Evolutionary conservation across 2,888 invertebrate species (phyloP).

Genomic region (Orgyia antiqua): DNA sequence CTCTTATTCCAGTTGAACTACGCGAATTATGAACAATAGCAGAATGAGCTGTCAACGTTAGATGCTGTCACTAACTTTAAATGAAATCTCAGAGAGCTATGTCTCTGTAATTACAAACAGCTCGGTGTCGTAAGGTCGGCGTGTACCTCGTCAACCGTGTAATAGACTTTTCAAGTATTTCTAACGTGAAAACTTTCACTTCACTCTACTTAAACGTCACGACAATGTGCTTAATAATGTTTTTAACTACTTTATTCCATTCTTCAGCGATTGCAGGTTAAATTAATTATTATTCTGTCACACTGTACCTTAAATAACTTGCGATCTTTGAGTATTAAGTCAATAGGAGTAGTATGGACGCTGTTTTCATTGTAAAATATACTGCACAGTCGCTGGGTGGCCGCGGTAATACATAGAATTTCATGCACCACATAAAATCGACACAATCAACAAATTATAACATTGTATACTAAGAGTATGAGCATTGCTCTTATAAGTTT

Average conservation of each 20-base stretch:
- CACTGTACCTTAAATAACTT: too few species aligned
- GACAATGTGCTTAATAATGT: conserved; percentile 73
- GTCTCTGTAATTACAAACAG: conserved; percentile 72
- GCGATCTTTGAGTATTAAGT: too few species aligned
- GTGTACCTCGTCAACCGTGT: conserved; percentile 63
- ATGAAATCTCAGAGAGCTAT: conserved; percentile 66
- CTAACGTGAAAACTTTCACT: conserved; percentile 72
- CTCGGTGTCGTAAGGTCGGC: conserved; percentile 55
- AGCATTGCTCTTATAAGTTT: too few species aligned
- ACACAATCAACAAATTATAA: too few species aligned
- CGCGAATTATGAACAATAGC: conserved; percentile 49
- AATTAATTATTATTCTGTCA: conserved; percentile 52
- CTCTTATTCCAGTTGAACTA: too few species aligned
- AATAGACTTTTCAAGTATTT: conserved; percentile 76
- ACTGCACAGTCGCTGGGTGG: too few species aligned
- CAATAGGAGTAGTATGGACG: too few species aligned
- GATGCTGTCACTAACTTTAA: conserved; percentile 65
- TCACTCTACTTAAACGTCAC: conserved; percentile 59
- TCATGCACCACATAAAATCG: too few species aligned
- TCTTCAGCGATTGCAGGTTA: conserved; percentile 54
- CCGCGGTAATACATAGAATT: too few species aligned
- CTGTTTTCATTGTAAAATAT: too few species aligned
- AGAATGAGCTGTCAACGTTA: conserved; percentile 50
- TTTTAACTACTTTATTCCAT: conserved; percentile 67
- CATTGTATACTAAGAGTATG: too few species aligned